phyloP scores from a whole-genome alignment of 2,113 vertebrate genomes.

The Stegostoma tigrinum region DNA sequence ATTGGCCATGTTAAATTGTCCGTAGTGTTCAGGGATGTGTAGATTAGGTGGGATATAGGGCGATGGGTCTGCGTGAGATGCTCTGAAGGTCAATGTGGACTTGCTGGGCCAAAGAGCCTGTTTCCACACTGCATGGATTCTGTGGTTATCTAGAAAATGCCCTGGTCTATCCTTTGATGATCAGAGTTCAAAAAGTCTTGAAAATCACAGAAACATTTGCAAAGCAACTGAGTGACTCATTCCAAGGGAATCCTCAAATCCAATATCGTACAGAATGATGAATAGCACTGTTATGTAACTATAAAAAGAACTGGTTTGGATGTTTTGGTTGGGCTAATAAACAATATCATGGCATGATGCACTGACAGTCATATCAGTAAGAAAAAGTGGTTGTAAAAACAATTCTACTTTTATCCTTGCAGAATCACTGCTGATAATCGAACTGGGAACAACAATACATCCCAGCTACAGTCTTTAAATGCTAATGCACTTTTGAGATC shows the following conservation, averaged over 20 bases:
- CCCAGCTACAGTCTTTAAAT: neutral
- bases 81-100: too few relatives aligned
- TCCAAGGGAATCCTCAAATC: neutral
- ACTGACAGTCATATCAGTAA: neutral
- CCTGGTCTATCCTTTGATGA: too few relatives aligned
- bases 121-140: too few relatives aligned
- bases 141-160: too few relatives aligned
- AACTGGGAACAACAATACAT: conserved; percentile 1
- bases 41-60: too few relatives aligned
- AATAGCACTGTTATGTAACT: neutral
- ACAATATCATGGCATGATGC: neutral
- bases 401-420: neutral
- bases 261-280: neutral
- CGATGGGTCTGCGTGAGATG: too few relatives aligned
- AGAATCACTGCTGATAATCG: neutral
- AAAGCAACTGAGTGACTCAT: neutral
- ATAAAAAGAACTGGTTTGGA: neutral
- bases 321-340: neutral
- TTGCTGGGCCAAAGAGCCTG: too few relatives aligned
- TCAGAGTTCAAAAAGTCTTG: too few relatives aligned
- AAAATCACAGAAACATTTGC: neutral
- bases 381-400: neutral
- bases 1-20: too few relatives aligned
- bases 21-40: too few relatives aligned
- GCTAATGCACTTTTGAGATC: neutral